Base-by-base conservation (phyloP, 23 tunicate species). In the Diplosoma virens region DNA sequence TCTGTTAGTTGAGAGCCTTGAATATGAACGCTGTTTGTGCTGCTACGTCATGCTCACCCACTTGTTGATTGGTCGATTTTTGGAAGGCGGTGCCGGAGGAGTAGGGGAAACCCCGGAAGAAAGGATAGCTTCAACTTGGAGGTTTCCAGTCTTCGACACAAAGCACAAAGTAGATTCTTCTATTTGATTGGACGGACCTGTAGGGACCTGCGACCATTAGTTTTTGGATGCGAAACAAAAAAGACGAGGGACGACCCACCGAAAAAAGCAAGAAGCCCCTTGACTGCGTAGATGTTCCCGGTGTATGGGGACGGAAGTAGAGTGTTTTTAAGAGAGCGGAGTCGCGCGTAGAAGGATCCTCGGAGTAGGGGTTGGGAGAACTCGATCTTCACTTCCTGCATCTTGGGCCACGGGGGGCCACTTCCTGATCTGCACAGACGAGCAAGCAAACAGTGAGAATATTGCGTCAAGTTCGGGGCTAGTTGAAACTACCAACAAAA, bases 331-430 rank as follows among this genome's bases (percentile, higher is more conserved):
- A 89, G 36, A 25, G 86, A 78, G 7, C 96, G 83, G 26, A 82
- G 84, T 7, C 88, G 67, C 33, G 96, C 96, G n/a, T 73, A 71
- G 47, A 89, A 71, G 7, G 96, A 29, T n/a, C 88, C 96, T 47
- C 53, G 70, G 16, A 89, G 18, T 21, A 89, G 67, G 0, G 96
- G 96, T 25, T 82, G 88, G 7, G 96, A 89, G 77, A 89, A 89
- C 11, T 77, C 84, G 23, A 89, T 59, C n/a, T 2, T 71, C 18
- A 89, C 67, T 61, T 82, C 79, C 4, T 79, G 32, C 1, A 89
- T 47, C n/a, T n/a, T n/a, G n/a, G n/a, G n/a, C n/a, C 1, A 33
- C 20, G 11, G 52, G 77, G 5, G 18, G 35, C 17, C 75, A 37
- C n/a, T 59, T 24, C 7, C 82, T 73, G 33, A 9, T 28, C 28